Evolutionary conservation across 2,797 vertebrate species (phyloP).

Genomic region (Podarcis siculus): DNA sequence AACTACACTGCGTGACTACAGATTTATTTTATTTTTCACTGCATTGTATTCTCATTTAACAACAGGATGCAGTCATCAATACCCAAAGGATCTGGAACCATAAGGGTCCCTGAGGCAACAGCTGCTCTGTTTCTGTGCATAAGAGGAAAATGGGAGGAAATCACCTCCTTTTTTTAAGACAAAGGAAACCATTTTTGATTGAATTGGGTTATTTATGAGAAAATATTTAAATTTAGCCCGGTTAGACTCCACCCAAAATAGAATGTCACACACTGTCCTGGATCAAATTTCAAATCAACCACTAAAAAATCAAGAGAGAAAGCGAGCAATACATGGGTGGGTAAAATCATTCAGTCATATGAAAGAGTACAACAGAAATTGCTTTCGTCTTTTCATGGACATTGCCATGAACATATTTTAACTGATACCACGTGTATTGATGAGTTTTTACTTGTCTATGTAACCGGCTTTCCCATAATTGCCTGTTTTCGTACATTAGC

Average conservation of each 20-base stretch:
- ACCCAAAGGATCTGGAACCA: conserved; percentile 14
- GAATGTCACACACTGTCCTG: background rate
- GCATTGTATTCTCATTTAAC: conserved; percentile 45
- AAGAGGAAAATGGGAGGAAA: background rate
- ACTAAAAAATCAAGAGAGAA: background rate
- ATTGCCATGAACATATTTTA: background rate
- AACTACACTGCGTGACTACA: background rate
- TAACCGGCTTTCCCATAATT: background rate
- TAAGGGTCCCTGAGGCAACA: conserved; percentile 61
- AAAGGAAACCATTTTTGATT: conserved; percentile 32
- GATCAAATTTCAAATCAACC: background rate
- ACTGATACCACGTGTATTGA: background rate
- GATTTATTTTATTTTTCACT: background rate
- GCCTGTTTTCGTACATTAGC: background rate
- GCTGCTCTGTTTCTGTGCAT: background rate
- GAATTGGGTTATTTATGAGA: conserved; percentile 19
- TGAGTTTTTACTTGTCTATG: background rate
- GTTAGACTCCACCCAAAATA: background rate
- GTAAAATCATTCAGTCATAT: background rate
- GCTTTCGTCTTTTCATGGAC: background rate
- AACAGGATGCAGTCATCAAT: conserved; percentile 27
- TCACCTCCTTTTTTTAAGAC: conserved; percentile 43
- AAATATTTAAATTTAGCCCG: background rate
- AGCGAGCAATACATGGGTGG: background rate
- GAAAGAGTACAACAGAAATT: background rate